Conservation (phyloP, 2,113 vertebrate genomes). For the Bucco capensis region DNA sequence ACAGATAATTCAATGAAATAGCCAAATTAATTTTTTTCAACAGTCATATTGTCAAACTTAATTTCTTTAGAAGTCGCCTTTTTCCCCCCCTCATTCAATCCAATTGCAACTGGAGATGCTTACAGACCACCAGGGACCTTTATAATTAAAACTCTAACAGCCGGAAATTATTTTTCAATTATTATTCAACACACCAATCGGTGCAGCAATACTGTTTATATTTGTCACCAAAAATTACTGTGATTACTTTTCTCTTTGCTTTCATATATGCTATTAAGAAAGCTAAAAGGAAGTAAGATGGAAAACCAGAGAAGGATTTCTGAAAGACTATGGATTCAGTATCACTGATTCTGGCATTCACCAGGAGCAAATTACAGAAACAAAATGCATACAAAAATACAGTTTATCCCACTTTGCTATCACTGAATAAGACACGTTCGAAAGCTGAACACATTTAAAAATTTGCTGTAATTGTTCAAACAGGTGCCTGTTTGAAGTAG, state of each 20-base stretch:
- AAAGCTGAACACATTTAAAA: background rate
- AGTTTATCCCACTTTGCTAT: background rate
- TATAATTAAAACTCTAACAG: conserved; percentile 17
- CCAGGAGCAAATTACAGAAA: background rate
- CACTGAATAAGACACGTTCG: background rate
- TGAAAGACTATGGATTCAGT: background rate
- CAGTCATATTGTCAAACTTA: background rate
- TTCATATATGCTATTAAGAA: background rate
- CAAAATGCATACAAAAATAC: background rate
- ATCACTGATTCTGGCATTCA: background rate
- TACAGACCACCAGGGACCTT: background rate
- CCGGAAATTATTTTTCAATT: conserved; percentile 37
- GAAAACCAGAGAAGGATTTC: background rate
- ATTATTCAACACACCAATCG: background rate
- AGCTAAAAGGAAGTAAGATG: background rate
- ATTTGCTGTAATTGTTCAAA: background rate
- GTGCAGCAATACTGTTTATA: background rate
- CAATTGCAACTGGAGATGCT: background rate
- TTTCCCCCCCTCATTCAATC: background rate
- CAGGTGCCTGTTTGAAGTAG: background rate
- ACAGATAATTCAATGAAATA: background rate
- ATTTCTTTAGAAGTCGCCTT: background rate
- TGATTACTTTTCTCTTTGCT: background rate
- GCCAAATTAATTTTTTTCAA: background rate
- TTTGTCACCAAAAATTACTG: conserved; percentile 13